A percentile compares a stretch with the other conserved stretches of the same genome.
Evolutionary conservation across 2,113 vertebrate genomes (phyloP).

Genomic region (Lophochroa leadbeateri): DNA sequence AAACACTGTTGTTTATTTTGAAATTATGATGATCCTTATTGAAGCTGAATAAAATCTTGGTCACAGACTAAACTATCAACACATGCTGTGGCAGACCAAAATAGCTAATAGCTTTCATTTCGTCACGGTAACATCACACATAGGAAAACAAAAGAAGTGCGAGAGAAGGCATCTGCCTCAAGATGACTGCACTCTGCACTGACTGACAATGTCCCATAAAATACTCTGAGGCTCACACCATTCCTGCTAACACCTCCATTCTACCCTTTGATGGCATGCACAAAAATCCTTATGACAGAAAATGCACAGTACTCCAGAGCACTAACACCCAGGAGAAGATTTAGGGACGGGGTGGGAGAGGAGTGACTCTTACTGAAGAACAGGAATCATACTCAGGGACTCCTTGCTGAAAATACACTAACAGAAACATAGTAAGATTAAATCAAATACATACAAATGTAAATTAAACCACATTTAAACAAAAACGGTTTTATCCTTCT

Average conservation of each 20-base stretch:
- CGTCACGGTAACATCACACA: background rate
- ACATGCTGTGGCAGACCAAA: background rate
- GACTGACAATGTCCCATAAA: background rate
- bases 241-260: background rate
- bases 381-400: background rate
- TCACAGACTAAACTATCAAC: background rate
- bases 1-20: background rate
- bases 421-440: constrained; percentile 13
- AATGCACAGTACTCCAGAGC: background rate
- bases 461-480: background rate
- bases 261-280: background rate
- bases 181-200: background rate
- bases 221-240: background rate
- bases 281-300: background rate
- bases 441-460: background rate
- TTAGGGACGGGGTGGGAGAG: background rate
- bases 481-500: background rate
- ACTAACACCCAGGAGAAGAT: background rate
- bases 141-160: background rate
- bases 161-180: background rate
- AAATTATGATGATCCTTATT: background rate
- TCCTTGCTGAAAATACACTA: constrained; percentile 4
- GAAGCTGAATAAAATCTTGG: background rate
- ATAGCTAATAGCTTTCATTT: background rate
- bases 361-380: constrained; percentile 2